Conservation (phyloP, 2,888 invertebrate species). For the Drosophila borborema region DNA sequence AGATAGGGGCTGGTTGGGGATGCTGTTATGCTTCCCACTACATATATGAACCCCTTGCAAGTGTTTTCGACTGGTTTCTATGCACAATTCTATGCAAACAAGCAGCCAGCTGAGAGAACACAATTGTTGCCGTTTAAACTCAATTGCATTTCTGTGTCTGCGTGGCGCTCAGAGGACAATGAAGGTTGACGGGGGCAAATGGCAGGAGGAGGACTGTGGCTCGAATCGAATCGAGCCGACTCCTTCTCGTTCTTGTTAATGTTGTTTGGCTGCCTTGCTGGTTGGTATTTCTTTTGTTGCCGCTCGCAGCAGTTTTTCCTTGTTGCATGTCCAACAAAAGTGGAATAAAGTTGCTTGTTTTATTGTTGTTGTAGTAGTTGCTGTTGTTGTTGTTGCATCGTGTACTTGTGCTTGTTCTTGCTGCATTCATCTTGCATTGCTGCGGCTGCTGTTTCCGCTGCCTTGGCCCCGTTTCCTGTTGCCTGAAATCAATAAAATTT, state of each 20-base stretch:
- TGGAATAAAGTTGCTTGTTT: slow-evolving; percentile 36
- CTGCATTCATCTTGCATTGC: slow-evolving; percentile 29
- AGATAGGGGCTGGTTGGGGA: no score
- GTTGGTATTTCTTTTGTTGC: slow-evolving; percentile 27
- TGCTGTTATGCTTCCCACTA: background rate
- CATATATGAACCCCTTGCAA: slow-evolving; percentile 18
- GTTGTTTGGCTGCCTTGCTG: slow-evolving; percentile 15
- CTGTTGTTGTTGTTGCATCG: slow-evolving; percentile 19
- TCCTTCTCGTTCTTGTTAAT: slow-evolving; percentile 19
- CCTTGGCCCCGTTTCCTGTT: slow-evolving; percentile 39
- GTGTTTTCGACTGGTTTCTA: slow-evolving; percentile 38
- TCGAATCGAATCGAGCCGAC: slow-evolving; percentile 20
- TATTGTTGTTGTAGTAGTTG: slow-evolving; percentile 9
- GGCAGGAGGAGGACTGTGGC: background rate
- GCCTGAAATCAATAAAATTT: slow-evolving; percentile 39
- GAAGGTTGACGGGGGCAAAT: background rate
- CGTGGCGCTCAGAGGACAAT: background rate
- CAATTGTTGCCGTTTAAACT: slow-evolving; percentile 72
- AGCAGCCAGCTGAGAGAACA: slow-evolving; percentile 34
- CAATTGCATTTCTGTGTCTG: slow-evolving; percentile 60
- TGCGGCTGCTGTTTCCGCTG: slow-evolving; percentile 36
- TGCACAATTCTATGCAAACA: slow-evolving; percentile 57
- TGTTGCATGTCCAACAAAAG: slow-evolving; percentile 49
- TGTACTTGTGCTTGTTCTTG: slow-evolving; percentile 25
- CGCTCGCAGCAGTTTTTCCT: slow-evolving; percentile 43